A percentile compares a stretch with the other conserved stretches of the same genome.
phyloP scores from a whole-genome alignment of 2,888 invertebrate genomes.

The Podabrus alpinus region DNA sequence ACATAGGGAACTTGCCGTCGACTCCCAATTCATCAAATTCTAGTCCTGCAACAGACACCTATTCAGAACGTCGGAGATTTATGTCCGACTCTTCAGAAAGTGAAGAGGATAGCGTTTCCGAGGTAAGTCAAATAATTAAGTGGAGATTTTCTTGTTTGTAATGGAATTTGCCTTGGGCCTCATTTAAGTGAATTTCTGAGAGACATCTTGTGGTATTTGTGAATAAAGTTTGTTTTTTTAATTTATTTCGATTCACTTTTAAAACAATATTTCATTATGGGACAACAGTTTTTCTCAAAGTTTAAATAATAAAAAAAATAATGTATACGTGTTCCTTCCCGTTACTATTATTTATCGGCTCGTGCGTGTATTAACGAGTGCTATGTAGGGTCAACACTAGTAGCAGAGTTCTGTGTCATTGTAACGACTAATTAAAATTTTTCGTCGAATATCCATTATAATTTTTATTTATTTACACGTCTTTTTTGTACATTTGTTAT shows the following conservation, averaged over 20 bases:
- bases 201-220: conserved; percentile 65
- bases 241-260: background rate
- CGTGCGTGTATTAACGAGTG: conserved; percentile 20
- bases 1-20: conserved; percentile 72
- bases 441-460: conserved; percentile 9
- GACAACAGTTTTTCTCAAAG: background rate
- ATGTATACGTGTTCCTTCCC: conserved; percentile 26
- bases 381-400: conserved; percentile 29
- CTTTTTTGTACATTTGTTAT: background rate
- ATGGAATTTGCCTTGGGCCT: conserved; percentile 49
- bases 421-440: conserved; percentile 21
- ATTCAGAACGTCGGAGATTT: conserved; percentile 84
- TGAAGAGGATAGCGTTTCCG: conserved; percentile 94
- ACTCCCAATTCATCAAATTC: conserved; percentile 82
- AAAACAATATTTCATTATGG: background rate
- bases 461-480: background rate
- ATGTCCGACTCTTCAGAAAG: conserved; percentile 94
- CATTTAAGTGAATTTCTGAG: conserved; percentile 64
- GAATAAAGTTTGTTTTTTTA: conserved; percentile 11
- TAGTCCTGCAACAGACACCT: conserved; percentile 84
- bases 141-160: conserved; percentile 43
- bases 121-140: conserved; percentile 68
- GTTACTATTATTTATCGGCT: conserved; percentile 14
- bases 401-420: conserved; percentile 21
- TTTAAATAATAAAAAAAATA: conserved; percentile 14